A percentile compares a stretch with the other conserved stretches of the same genome.
Evolutionary conservation across 1,140 invertebrate genomes (phyloP).

Genomic region (Drosophila miranda): DNA sequence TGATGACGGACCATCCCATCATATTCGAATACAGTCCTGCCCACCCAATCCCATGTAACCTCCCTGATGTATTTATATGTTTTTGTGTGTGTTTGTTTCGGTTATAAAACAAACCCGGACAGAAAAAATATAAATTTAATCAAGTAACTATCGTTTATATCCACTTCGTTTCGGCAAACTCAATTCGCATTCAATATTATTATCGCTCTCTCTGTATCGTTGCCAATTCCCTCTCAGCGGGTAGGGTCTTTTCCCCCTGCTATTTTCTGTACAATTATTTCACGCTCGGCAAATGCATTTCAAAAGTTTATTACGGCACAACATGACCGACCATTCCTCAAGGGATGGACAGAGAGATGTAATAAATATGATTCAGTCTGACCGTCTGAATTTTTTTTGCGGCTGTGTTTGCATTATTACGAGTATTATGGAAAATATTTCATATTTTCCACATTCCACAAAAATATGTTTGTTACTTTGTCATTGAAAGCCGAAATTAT

Average conservation of each 20-base stretch:
- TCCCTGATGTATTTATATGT: neutral
- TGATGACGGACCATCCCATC: constrained; percentile 16
- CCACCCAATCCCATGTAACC: neutral
- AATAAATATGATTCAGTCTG: constrained; percentile 52
- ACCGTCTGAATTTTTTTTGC: constrained; percentile 9
- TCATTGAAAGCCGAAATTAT: constrained; percentile 39
- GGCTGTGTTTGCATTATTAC: constrained; percentile 1
- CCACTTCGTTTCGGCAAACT: constrained; percentile 64
- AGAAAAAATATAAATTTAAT: constrained; percentile 64
- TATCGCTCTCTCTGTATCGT: constrained; percentile 32
- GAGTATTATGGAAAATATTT: constrained; percentile 42
- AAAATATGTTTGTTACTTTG: constrained; percentile 9
- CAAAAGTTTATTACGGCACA: constrained; percentile 61
- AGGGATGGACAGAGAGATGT: constrained; percentile 48
- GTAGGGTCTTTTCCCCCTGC: neutral
- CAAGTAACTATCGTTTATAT: constrained; percentile 67
- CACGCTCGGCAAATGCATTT: constrained; percentile 58
- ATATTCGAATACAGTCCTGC: neutral
- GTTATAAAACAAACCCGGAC: constrained; percentile 21
- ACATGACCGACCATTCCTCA: constrained; percentile 48
- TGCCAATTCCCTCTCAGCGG: neutral
- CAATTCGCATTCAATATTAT: constrained; percentile 75
- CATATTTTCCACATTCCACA: constrained; percentile 49
- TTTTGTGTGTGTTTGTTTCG: constrained; percentile 19
- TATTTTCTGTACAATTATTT: constrained; percentile 55